These are phyloP conservation scores for Cephus pygmeus DNA, from an alignment of 2,888 invertebrate species.

Conservation along the genomic window DNA sequence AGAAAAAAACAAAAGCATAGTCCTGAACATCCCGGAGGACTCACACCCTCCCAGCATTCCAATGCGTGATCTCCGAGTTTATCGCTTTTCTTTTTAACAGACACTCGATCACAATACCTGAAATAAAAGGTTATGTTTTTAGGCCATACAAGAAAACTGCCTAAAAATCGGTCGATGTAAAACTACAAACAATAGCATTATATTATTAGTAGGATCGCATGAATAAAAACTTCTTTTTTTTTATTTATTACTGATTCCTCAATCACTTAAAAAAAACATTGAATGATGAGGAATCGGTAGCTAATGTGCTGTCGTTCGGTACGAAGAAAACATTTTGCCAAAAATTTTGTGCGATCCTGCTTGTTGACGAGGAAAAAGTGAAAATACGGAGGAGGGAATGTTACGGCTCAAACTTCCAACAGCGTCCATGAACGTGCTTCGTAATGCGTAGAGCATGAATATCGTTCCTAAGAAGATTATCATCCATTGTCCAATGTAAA, in stretches of 20 bases:
- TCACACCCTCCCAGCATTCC: slow-evolving; percentile 73
- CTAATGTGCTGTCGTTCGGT: background rate
- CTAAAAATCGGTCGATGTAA: background rate
- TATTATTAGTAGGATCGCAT: background rate
- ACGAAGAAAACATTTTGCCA: background rate
- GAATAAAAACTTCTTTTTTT: background rate
- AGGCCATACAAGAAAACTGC: background rate
- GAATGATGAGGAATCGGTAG: background rate
- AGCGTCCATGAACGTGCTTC: background rate
- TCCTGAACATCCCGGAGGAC: slow-evolving; percentile 82
- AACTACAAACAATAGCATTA: background rate
- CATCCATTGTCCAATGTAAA: background rate
- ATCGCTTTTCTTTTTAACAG: slow-evolving; percentile 14
- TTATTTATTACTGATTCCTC: slow-evolving; percentile 1
- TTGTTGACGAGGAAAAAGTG: background rate
- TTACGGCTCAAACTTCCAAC: background rate
- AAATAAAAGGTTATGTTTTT: background rate
- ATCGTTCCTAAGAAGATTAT: background rate
- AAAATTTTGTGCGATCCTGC: background rate
- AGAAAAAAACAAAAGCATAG: slow-evolving; percentile 95
- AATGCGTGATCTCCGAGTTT: slow-evolving; percentile 66
- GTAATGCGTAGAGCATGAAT: background rate
- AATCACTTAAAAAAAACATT: background rate
- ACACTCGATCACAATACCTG: background rate
- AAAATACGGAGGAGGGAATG: background rate